Base-by-base conservation (phyloP, 2,888 invertebrate species). In the Margaritifera margaritifera region DNA sequence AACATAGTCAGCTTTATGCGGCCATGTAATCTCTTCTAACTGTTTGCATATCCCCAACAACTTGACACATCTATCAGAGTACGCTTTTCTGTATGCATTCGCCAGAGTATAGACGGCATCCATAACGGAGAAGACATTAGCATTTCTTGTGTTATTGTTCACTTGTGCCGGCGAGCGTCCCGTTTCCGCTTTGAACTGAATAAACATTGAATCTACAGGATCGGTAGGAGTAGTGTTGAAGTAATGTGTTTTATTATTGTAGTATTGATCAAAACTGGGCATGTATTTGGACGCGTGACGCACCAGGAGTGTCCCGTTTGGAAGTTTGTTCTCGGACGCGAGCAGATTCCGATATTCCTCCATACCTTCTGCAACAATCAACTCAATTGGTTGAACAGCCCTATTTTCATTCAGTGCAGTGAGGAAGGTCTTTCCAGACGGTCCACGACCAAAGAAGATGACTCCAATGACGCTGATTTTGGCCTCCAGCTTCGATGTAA, bases 51-150 rank as follows among this genome's bases (percentile, higher is more conserved):
- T 31, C 11, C 19, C n/a, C n/a, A 19, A n/a, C 20, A 50, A 22
- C 8, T 0, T 18, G 18, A 0, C 60, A 60, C 60, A 60, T 60
- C 6, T 60, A n/a, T 50, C n/a, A 22, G 19, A 19, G 25, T 58
- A 27, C 8, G 58, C 58, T 31, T 50, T 60, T 0, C 6, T 19
- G 18, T 82, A 58, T n/a, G 78, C 81, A 20, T 75, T 73, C 2
- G 75, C 80, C 31, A 82, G 58, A 8, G 79, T 79, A 69, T 79
- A 83, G 6, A 80, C 75, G 51, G 81, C 77, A 57, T 84, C 80
- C 11, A 85, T 31, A 19, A 50, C 50, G n/a, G 31, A 31, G 15
- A 50, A 25, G 18, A 60, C 60, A 18, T 42, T 31, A 4, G 27
- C 42, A 31, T 31, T 60, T 50, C 60, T 60, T 3, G 27, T 60